These are phyloP conservation scores for Mus spicilegus DNA, from an alignment of 2,113 vertebrate genomes.

Conservation along the genomic window DNA sequence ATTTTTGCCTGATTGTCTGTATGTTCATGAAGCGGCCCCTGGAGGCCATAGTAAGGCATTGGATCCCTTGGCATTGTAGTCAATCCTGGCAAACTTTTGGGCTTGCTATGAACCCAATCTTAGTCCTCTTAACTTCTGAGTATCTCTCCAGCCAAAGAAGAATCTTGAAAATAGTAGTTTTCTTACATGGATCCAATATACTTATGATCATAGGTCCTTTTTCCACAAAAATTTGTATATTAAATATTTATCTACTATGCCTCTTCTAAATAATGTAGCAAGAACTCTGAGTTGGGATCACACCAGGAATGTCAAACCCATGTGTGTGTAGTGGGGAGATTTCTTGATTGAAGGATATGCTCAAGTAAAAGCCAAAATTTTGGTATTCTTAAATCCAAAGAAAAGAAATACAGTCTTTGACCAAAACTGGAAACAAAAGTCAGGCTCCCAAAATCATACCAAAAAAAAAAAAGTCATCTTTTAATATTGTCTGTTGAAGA, in stretches of 20 bases:
- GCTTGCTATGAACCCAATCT: not conserved
- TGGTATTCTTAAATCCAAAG: not conserved
- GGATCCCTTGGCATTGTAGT: not conserved
- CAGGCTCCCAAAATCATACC: not conserved
- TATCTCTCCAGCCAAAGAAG: not conserved
- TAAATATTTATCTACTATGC: not conserved
- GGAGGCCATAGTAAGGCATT: not conserved
- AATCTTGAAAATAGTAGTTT: not conserved
- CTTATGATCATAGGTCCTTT: not conserved
- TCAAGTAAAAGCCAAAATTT: not conserved
- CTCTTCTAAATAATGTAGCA: not conserved
- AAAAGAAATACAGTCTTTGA: conserved; percentile 26
- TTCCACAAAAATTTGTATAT: not conserved
- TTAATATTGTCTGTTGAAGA: not conserved
- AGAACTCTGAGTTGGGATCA: not conserved
- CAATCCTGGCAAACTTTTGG: no score
- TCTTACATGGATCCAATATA: not conserved
- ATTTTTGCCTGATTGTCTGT: not conserved
- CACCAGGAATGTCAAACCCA: not conserved
- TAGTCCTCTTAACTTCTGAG: not conserved
- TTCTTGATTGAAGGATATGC: not conserved
- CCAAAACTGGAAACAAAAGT: conserved; percentile 9
- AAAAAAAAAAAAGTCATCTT: not conserved
- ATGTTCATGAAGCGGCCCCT: not conserved
- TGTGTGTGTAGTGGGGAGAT: not conserved